A percentile compares a stretch with the other conserved stretches of the same genome.
These are phyloP conservation scores for Mungos mungo DNA, from an alignment of 2,113 vertebrate genomes.

Conservation along the genomic window DNA sequence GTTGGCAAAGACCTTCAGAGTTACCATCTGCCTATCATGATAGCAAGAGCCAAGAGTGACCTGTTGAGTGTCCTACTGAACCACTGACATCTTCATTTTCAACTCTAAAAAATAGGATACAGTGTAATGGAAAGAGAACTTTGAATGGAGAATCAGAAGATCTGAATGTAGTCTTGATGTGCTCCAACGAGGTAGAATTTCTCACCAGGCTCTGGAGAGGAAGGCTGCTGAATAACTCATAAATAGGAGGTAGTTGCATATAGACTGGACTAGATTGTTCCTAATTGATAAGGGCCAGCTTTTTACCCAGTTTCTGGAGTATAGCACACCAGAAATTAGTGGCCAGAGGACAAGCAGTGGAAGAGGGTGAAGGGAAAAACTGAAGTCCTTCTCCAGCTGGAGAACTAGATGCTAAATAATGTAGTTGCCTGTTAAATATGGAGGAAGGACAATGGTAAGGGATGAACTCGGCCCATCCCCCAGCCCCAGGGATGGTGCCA, in stretches of 20 bases:
- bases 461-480: not conserved
- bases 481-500: not conserved
- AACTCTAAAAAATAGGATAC: not conserved
- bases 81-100: not conserved
- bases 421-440: not conserved
- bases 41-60: not conserved
- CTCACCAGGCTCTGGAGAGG: not conserved
- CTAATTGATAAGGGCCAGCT: not conserved
- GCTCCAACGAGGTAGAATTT: not conserved
- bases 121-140: not conserved
- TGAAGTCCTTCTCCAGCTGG: not conserved
- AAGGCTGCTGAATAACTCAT: not conserved
- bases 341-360: not conserved
- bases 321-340: not conserved
- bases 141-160: not conserved
- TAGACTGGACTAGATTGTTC: not conserved
- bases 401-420: not conserved
- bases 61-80: not conserved
- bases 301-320: not conserved
- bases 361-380: not conserved
- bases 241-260: not conserved
- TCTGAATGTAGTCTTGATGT: not conserved
- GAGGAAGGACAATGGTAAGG: not conserved
- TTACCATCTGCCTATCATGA: not conserved
- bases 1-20: slow-evolving; percentile 34